Evolutionary conservation across 2,113 vertebrate genomes (phyloP), one percentile per base, ranked within the genome.

Genomic region (Macaca nemestrina): DNA sequence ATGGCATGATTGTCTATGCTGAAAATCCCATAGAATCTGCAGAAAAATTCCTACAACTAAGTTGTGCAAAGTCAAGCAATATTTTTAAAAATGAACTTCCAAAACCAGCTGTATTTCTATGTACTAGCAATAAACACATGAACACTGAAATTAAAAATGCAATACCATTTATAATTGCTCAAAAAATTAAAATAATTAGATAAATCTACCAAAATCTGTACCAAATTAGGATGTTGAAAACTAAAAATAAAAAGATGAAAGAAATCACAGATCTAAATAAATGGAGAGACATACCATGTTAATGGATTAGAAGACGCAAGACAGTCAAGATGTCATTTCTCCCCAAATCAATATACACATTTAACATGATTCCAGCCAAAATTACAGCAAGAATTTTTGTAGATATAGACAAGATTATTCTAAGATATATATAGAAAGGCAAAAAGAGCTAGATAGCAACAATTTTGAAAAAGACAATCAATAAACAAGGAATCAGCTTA

Each of bases 181-280:
- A 85, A 95, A 76, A 91, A 80, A 61, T 40, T 40, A 13, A 93
- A 97, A 92, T 84, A 87, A 73, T 88, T 79, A 86, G 61, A 82
- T 14, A 72, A 89, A 92, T 40, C 59, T 92, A 59, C 59, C 55
- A 78, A 73, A 68, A 32, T 1, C 50, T 38, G 12, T n/a, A 86
- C 2, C 81, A 23, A 6, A 70, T 61, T 25, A 72, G 0, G n/a
- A 72, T 20, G 52, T 3, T 81, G 13, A 43, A 85, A 93, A 67
- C 27, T 57, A 64, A 45, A 82, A 20, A 90, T 86, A 86, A 61
- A 38, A 72, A 18, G 18, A 55, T 48, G 5, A 32, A 85, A 73
- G 40, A 76, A 87, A 70, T 30, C n/a, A 78, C 73, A 93, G 32
- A 88, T 68, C 45, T 48, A 80, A 86, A 72, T 80, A 75, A 40